A percentile compares a stretch with the other conserved stretches of the same genome.
Conservation (phyloP, 2,888 invertebrate species). For the Allygus modestus region DNA sequence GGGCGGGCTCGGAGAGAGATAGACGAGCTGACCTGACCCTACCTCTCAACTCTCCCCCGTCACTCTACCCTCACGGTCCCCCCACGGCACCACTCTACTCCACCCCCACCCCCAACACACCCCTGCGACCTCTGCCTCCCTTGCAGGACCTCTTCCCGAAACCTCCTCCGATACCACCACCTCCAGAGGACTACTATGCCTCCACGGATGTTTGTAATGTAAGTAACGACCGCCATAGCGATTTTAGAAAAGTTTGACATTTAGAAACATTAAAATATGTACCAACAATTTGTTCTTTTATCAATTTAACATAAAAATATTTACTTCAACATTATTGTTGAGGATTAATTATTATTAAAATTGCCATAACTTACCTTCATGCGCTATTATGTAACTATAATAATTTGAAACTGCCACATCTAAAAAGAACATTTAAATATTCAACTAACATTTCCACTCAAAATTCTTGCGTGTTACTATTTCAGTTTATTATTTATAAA, state of each 20-base stretch:
- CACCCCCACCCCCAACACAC: conserved; percentile 67
- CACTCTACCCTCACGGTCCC: conserved; percentile 27
- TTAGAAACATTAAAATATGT: too few relatives aligned
- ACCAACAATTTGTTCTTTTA: too few relatives aligned
- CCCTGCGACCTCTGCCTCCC: conserved; percentile 73
- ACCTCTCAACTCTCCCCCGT: conserved; percentile 16
- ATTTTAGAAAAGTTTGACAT: neutral
- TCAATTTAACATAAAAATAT: too few relatives aligned
- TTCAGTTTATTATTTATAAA: too few relatives aligned
- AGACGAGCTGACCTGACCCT: conserved; percentile 43
- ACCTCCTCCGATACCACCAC: conserved; percentile 82
- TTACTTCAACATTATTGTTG: too few relatives aligned
- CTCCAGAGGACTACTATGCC: conserved; percentile 84
- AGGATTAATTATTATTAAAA: too few relatives aligned
- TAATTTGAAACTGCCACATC: too few relatives aligned
- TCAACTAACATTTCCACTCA: too few relatives aligned
- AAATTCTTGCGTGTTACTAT: too few relatives aligned
- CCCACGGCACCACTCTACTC: conserved; percentile 1
- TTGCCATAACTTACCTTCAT: too few relatives aligned
- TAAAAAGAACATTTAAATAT: too few relatives aligned
- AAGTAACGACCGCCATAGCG: conserved; percentile 51
- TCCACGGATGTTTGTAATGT: conserved; percentile 82
- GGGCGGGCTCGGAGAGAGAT: conserved; percentile 13
- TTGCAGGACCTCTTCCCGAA: conserved; percentile 78
- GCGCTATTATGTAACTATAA: too few relatives aligned